Conservation (phyloP, 2,797 vertebrate genomes). For the Etheostoma perlongum region DNA sequence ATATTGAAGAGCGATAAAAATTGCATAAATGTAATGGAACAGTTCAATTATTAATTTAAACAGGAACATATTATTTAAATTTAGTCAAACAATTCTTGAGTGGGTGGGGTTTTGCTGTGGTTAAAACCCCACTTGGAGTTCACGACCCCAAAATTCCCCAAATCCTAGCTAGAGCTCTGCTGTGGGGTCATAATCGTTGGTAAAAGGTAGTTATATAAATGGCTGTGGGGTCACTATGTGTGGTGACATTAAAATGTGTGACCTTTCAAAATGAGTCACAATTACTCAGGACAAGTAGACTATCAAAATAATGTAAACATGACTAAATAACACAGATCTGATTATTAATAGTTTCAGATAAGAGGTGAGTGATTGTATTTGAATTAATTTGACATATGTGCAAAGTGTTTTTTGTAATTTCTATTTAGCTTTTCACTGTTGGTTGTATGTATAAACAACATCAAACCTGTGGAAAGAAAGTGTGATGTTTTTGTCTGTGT, state of each 20-base stretch:
- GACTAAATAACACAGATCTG: background rate
- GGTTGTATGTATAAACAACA: constrained; percentile 27
- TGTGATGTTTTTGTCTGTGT: constrained; percentile 49
- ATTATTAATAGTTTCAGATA: background rate
- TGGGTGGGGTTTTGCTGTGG: constrained; percentile 15
- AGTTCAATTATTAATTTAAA: background rate
- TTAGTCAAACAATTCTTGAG: background rate
- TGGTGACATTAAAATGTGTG: background rate
- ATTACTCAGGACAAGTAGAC: constrained; percentile 4
- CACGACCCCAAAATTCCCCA: constrained; percentile 12
- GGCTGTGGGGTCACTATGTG: background rate
- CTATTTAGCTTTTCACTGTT: constrained; percentile 17
- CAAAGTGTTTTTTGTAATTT: constrained; percentile 5
- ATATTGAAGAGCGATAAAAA: background rate
- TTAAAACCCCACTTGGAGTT: background rate
- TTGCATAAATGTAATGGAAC: background rate
- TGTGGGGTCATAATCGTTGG: background rate
- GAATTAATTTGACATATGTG: background rate
- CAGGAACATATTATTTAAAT: background rate
- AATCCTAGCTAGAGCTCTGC: background rate
- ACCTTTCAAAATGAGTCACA: constrained; percentile 32
- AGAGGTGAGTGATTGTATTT: background rate
- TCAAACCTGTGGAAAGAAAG: constrained; percentile 52
- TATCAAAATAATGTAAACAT: background rate
- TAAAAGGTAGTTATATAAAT: background rate